Conservation (phyloP, 2,797 vertebrate genomes). For the Amblyopsis hoosieri region DNA sequence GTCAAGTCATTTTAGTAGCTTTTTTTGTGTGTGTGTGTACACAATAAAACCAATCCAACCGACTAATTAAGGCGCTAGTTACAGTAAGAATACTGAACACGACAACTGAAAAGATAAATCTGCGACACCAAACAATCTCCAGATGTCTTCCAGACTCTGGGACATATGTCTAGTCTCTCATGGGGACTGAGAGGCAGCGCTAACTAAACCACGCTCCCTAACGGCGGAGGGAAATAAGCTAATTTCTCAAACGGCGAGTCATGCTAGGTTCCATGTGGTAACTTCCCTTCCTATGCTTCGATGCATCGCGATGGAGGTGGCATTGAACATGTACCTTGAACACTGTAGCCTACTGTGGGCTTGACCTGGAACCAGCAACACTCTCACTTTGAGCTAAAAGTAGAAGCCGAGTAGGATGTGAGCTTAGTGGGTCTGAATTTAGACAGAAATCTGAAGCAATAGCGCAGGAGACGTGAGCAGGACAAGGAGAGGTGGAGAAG, state of each 20-base stretch:
- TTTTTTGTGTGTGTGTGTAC: too few species aligned
- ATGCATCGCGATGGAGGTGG: slow-evolving; percentile 12
- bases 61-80: too few species aligned
- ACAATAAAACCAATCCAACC: too few species aligned
- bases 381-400: slow-evolving; percentile 51
- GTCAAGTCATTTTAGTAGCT: too few species aligned
- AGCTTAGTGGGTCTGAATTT: slow-evolving; percentile 64
- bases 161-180: slow-evolving; percentile 53
- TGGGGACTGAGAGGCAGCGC: slow-evolving; percentile 34
- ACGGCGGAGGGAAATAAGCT: slow-evolving; percentile 32
- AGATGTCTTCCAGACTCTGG: slow-evolving; percentile 45
- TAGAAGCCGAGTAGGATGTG: slow-evolving; percentile 50
- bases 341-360: slow-evolving; percentile 19
- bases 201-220: slow-evolving; percentile 36
- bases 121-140: slow-evolving; percentile 10
- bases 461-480: slow-evolving; percentile 39
- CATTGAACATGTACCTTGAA: slow-evolving; percentile 25
- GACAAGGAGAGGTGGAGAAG: slow-evolving; percentile 33
- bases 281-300: slow-evolving; percentile 23
- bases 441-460: slow-evolving; percentile 54
- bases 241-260: slow-evolving; percentile 37
- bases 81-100: too few species aligned
- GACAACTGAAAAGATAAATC: too few species aligned
- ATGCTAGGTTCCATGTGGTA: slow-evolving; percentile 35
- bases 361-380: slow-evolving; percentile 55